Evolutionary conservation across 2,797 vertebrate species (phyloP).

Genomic region (Agapornis canus): DNA sequence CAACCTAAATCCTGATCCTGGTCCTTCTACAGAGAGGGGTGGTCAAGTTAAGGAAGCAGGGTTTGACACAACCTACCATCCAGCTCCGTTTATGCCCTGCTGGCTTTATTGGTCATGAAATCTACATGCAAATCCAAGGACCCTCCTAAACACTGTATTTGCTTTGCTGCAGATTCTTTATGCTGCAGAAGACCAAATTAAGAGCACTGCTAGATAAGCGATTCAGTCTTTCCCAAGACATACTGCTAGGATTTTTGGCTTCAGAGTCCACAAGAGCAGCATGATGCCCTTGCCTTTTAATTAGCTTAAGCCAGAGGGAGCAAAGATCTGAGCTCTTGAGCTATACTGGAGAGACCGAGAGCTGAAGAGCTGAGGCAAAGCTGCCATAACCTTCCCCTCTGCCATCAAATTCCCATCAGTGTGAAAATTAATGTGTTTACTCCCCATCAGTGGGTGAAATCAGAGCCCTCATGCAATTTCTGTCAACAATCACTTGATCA

Average conservation of each 20-base stretch:
- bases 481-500: neutral
- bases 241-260: rapidly evolving
- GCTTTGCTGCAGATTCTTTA: neutral
- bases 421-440: neutral
- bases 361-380: neutral
- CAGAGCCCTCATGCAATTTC: neutral
- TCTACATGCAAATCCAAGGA: neutral
- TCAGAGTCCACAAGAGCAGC: neutral
- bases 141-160: neutral
- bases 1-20: neutral
- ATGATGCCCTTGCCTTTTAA: neutral
- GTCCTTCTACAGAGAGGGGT: neutral
- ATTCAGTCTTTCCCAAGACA: neutral
- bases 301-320: neutral
- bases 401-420: neutral
- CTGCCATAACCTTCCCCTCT: neutral
- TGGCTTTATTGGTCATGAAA: neutral
- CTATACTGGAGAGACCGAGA: neutral
- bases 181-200: neutral
- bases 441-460: neutral
- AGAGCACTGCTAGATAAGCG: neutral
- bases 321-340: neutral
- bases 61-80: neutral
- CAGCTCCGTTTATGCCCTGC: neutral
- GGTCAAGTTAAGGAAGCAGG: rapidly evolving